A percentile compares a stretch with the other conserved stretches of the same genome.
These are phyloP conservation scores for Catostylus mosaicus DNA, from an alignment of 30 jellyfish, hydroid and myxozoan genomes.

Conservation along the genomic window DNA sequence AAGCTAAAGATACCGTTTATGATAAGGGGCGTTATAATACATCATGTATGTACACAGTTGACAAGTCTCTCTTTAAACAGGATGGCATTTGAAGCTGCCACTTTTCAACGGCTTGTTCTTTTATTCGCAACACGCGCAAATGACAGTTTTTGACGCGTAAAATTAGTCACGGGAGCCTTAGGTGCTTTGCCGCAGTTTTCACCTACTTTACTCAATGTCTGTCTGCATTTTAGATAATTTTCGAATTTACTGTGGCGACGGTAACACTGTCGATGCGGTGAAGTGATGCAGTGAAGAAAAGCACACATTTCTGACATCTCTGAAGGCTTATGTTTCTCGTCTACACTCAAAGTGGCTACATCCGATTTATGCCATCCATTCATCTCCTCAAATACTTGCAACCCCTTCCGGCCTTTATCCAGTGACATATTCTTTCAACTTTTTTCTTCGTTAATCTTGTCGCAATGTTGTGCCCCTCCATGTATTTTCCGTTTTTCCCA, in stretches of 20 bases:
- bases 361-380: background rate
- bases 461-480: slow-evolving; percentile 72
- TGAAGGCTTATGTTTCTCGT: background rate
- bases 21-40: background rate
- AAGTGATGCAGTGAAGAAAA: background rate
- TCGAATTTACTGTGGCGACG: background rate
- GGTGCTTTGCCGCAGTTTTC: slow-evolving; percentile 2
- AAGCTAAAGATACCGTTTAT: too few species aligned
- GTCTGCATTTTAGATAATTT: background rate
- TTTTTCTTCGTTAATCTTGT: slow-evolving; percentile 83
- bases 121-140: slow-evolving; percentile 21
- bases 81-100: background rate
- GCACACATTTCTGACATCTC: background rate
- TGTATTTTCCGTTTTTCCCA: slow-evolving; percentile 41
- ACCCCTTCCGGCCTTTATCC: slow-evolving; percentile 90
- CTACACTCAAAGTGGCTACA: background rate
- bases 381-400: slow-evolving; percentile 41
- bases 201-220: slow-evolving; percentile 9
- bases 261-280: background rate
- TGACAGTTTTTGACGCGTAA: slow-evolving; percentile 24
- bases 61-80: background rate
- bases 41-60: background rate
- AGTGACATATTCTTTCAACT: slow-evolving; percentile 82
- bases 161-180: slow-evolving; percentile 53
- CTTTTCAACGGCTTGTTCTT: slow-evolving; percentile 19